Base-by-base conservation (phyloP, 2,797 vertebrate species). In the Argya squamiceps region DNA sequence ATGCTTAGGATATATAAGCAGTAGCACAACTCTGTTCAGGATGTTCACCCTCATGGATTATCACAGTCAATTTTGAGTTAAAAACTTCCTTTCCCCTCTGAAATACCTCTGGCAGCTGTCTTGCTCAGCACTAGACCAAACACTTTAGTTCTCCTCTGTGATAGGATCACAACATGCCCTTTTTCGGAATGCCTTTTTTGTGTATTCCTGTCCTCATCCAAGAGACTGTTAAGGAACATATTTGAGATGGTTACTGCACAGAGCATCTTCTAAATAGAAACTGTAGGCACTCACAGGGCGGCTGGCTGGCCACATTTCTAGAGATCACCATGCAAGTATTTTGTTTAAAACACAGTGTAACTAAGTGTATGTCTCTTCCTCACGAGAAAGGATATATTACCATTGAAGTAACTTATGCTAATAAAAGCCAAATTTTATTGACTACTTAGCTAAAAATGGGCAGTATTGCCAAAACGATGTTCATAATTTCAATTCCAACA, bases 1-100 rank as follows among this genome's bases (percentile, higher is more conserved):
- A n/a, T 0, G 0, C 11, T 58, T 24, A 34, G 11, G 9, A 29
- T 37, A 18, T 3, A 46, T 2, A 46, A 36, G 10, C 39, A 37
- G 19, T 1, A 5, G 36, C 15, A 85, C 19, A 34, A n/a, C 20
- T 82, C 62, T 5, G 5, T 16, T 78, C 26, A 74, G 29, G 23
- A 12, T 24, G 10, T 15, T 47, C 30, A 73, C 9, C 29, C 34
- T 32, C 20, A 4, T 15, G 6, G 87, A 19, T 24, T 43, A 32
- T 7, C 16, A 36, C 10, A 32, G 34, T 3, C 46, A 71, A 20
- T 34, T 91, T 13, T n/a, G 32, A 92, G 16, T 20, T 32, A 44
- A 43, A 64, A n/a, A 15, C 15, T 32, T 37, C 15, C 6, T 53
- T 83, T 86, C 11, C 18, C 6, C 32, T 43, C 64, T 43, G 5